Evolutionary conservation across 2,797 vertebrate genomes (phyloP), one percentile per base, ranked within the genome.

Genomic region (Micrastur ruficollis): DNA sequence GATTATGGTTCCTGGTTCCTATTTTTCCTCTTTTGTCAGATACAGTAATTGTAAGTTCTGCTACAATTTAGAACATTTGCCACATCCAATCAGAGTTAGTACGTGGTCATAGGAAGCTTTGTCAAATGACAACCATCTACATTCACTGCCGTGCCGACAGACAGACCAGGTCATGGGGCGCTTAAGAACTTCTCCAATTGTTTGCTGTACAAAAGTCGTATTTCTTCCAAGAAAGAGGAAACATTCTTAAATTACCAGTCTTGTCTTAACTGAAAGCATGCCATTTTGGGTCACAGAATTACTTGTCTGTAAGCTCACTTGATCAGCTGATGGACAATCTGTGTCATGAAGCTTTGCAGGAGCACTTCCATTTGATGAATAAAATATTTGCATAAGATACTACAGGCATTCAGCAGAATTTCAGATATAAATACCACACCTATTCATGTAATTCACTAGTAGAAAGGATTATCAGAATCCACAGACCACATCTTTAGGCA

Each of bases 21-120:
- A 91, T 94, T 93, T 96, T 97, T 88, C 94, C 38, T 95, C 74
- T 84, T 97, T 97, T 97, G 97, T 98, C 98, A 98, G 97, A 98
- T 98, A 98, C 92, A 98, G 98, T 98, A 98, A 98, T 97, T 98
- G 96, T 95, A 98, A 98, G 95, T 97, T 98, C 98, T 98, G 98
- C 98, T 98, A 97, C 97, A 97, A 97, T 98, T 98, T 97, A 53
- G 92, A 96, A 97, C 95, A 96, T 98, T 96, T 96, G 94, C 97
- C 96, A 98, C 82, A 97, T 97, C 98, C 98, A 97, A 91, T 98
- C 97, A 96, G 97, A 95, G 79, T 95, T 62, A 94, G 72, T 71
- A 97, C 92, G 94, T 70, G 84, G 62, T 90, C 94, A 86, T 26
- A 97, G 96, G 96, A 96, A 97, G 98, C 96, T 97, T 98, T 91